Percentiles rank a stretch among this genome's conserved stretches.
phyloP scores from a whole-genome alignment of 2,888 invertebrate species.

The Lymantria dispar region DNA sequence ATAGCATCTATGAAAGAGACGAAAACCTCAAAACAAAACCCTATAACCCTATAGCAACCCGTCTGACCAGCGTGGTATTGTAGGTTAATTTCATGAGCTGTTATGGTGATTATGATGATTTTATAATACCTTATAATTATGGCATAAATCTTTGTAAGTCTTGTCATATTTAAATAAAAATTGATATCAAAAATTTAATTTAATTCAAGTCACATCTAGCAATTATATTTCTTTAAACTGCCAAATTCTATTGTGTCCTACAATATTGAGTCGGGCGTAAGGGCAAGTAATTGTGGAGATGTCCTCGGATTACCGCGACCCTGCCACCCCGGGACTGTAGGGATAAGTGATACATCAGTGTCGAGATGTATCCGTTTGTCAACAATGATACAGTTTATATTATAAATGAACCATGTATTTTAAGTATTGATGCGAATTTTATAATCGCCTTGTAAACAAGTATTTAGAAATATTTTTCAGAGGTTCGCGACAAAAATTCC shows the following conservation, averaged over 20 bases:
- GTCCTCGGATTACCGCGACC: conserved; percentile 59
- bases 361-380: conserved; percentile 49
- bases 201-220: conserved; percentile 28
- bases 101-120: too few relatives aligned
- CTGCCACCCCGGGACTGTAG: conserved; percentile 23
- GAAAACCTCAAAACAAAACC: too few relatives aligned
- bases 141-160: too few relatives aligned
- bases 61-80: too few relatives aligned
- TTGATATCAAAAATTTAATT: not conserved
- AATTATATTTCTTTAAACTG: conserved; percentile 7
- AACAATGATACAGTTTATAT: conserved; percentile 19
- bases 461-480: too few relatives aligned
- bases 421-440: conserved; percentile 7
- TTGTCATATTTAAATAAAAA: too few relatives aligned
- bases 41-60: too few relatives aligned
- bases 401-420: conserved; percentile 26
- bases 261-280: conserved; percentile 70
- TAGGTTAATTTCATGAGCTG: too few relatives aligned
- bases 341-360: conserved; percentile 73
- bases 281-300: conserved; percentile 75
- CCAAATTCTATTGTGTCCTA: conserved; percentile 49
- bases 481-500: too few relatives aligned
- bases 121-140: too few relatives aligned
- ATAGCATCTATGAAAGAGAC: too few relatives aligned
- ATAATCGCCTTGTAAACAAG: too few relatives aligned